Evolutionary conservation across 2,113 vertebrate genomes (phyloP), one percentile per base, ranked within the genome.

Genomic region (Sminthopsis crassicaudata): DNA sequence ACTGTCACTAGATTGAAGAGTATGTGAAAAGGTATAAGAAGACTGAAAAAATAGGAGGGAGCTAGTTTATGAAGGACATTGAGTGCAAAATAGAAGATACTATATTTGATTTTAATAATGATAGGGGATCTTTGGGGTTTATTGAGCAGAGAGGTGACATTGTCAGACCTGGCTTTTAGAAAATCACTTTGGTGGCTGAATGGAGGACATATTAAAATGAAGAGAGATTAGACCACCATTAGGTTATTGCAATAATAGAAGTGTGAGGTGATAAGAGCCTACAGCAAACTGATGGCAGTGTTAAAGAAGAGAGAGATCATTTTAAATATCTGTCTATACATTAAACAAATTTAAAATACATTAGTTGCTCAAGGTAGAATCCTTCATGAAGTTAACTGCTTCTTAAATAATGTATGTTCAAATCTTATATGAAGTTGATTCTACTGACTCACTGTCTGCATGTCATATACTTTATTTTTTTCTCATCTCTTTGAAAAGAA

Each of bases 311-410:
- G 26, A 27, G 55, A 27, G 25, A 27, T 10, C 55, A 57, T 57
- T 57, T 57, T 2, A 57, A 57, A 57, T 57, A 27, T 57, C 55
- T 53, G 53, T 53, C 19, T 57, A 11, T 57, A 57, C 26, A 57
- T 57, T 2, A 94, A 46, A 5, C 92, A 90, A 90, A 92, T 60
- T 94, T 95, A 95, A 53, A 93, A 90, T 97, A 88, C 91, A 95
- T 91, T 89, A 94, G 67, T 95, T 92, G 91, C 46, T 90, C 26
- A 57, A 91, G 60, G 54, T 96, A 94, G 26, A 26, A 91, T 19
- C 23, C 93, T 96, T 96, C 95, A 2, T 51, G 51, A 12, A 84
- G 27, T 12, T 95, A 90, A 93, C 53, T 93, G 60, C 91, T 46
- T 48, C 67, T 95, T 92, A 93, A 94, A 55, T 93, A 9, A 90